Percentiles rank a stretch among this genome's conserved stretches.
phyloP scores from a whole-genome alignment of 1,140 invertebrate genomes.

The Hesperophylax magnus region DNA sequence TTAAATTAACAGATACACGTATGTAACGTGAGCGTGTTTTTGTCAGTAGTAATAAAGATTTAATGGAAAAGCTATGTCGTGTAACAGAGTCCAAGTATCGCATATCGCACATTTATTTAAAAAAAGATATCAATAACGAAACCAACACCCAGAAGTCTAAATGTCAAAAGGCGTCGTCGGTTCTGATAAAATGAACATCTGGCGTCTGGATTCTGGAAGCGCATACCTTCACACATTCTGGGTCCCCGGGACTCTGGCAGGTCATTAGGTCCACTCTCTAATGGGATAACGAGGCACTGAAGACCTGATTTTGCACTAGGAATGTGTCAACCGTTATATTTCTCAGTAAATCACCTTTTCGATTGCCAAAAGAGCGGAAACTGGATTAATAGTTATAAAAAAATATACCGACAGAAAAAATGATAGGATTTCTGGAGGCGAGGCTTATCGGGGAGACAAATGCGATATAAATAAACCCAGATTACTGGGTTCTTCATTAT shows the following conservation, averaged over 20 bases:
- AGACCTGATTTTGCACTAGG: not conserved
- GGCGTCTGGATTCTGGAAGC: not conserved
- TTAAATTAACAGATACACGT: no score
- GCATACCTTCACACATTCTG: constrained; percentile 15
- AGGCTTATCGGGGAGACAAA: no score
- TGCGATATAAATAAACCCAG: no score
- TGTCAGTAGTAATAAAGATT: not conserved
- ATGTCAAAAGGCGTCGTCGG: not conserved
- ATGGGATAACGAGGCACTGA: not conserved
- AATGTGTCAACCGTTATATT: constrained; percentile 21
- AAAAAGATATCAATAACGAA: not conserved
- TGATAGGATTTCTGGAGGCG: no score
- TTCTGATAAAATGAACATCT: not conserved
- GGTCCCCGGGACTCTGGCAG: not conserved
- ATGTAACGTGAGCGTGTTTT: no score
- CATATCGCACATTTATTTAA: not conserved
- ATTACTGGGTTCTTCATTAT: no score
- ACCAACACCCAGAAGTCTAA: not conserved
- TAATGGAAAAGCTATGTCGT: constrained; percentile 11
- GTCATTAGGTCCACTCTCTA: constrained; percentile 18
- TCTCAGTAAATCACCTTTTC: constrained; percentile 26
- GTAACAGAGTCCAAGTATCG: not conserved
- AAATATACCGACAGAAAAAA: no score
- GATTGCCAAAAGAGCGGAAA: not conserved
- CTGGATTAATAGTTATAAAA: not conserved